Evolutionary conservation across 2,797 vertebrate genomes (phyloP).

Genomic region (Crocidura indochinensis): DNA sequence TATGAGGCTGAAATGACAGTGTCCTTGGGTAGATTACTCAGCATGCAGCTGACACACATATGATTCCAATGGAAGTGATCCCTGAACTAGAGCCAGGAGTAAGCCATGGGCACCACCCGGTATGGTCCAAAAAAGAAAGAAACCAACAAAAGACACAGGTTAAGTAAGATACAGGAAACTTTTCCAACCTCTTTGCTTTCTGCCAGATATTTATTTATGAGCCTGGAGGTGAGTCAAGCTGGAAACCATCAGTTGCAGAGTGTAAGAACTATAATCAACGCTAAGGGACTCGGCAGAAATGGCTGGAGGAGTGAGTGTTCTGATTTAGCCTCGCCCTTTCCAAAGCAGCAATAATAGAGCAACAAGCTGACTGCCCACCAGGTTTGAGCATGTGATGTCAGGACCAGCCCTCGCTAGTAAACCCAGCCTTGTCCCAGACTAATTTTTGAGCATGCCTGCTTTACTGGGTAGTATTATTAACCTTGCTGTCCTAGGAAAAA

Average conservation of each 20-base stretch:
- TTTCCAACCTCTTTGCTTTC: constrained; percentile 69
- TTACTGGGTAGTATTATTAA: constrained; percentile 28
- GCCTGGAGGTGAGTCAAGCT: constrained; percentile 79
- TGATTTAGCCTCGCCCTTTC: constrained; percentile 64
- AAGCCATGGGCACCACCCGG: too few species aligned
- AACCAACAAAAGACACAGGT: too few species aligned
- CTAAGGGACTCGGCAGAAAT: constrained; percentile 64
- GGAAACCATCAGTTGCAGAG: constrained; percentile 61
- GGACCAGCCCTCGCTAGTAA: constrained; percentile 59
- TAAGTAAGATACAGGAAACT: constrained; percentile 39
- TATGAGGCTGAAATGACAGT: background rate
- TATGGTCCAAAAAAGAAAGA: too few species aligned
- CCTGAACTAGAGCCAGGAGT: too few species aligned
- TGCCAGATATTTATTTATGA: constrained; percentile 75
- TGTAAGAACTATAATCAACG: constrained; percentile 79
- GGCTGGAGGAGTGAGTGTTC: constrained; percentile 35
- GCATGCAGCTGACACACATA: too few species aligned
- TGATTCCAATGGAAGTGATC: too few species aligned
- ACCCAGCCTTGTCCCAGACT: constrained; percentile 36
- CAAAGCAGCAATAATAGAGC: constrained; percentile 70
- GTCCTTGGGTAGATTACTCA: too few species aligned
- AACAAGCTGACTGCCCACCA: constrained; percentile 50
- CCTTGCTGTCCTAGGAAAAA: constrained; percentile 22
- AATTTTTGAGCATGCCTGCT: constrained; percentile 46
- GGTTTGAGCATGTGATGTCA: constrained; percentile 57